Evolutionary conservation across 2,113 vertebrate species (phyloP).

Genomic region (Hyperopisus bebe): DNA sequence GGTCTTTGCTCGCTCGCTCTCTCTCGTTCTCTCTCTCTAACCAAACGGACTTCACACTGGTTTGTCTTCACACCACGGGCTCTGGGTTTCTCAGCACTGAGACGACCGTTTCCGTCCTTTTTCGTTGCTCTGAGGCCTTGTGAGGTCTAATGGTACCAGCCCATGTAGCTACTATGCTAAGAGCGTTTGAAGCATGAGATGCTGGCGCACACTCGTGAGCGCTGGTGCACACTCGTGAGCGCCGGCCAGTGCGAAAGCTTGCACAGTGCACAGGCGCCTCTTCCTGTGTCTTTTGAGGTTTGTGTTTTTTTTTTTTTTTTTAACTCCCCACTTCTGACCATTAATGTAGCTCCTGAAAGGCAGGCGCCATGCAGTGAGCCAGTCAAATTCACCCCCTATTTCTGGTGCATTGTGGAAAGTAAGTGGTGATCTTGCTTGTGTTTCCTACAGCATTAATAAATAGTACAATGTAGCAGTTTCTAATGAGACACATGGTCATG

Average conservation of each 20-base stretch:
- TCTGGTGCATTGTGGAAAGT: background rate
- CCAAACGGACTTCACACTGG: background rate
- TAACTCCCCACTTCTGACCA: background rate
- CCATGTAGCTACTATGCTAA: background rate
- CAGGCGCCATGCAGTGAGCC: background rate
- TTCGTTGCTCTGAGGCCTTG: background rate
- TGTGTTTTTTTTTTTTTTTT: background rate
- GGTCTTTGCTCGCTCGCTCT: slow-evolving; percentile 16
- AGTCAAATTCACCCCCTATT: background rate
- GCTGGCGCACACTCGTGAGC: background rate
- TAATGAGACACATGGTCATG: background rate
- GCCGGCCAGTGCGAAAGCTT: background rate
- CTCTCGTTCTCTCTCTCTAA: background rate
- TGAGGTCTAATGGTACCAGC: background rate
- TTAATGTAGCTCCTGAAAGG: background rate
- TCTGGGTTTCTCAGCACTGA: background rate
- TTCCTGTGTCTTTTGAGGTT: background rate
- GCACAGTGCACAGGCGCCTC: background rate
- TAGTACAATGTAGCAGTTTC: background rate
- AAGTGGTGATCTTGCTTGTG: background rate
- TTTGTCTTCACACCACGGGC: background rate
- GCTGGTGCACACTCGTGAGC: no score
- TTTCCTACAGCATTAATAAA: background rate
- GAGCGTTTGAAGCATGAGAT: background rate
- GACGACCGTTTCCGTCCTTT: background rate